Base-by-base conservation (phyloP, 2,888 invertebrate species). In the Trisateles emortualis region DNA sequence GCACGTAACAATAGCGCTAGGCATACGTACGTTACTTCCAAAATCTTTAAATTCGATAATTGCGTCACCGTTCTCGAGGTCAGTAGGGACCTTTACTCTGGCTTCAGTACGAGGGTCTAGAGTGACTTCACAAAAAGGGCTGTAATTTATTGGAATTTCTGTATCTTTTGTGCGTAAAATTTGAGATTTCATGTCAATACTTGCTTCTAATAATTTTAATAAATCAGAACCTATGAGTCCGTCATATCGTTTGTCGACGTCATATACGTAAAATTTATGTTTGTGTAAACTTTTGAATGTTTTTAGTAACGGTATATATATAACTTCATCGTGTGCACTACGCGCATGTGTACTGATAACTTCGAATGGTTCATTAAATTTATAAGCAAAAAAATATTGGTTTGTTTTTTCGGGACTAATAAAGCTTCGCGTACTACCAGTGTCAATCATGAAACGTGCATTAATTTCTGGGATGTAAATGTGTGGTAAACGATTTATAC, bases 221-320 rank as follows among this genome's bases (percentile, higher is more conserved):
- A 36, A 24, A 36, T 45, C 45, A 1, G 3, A 13, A 3, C 45
- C 45, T n/a, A 45, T 45, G 10, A 45, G 11, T 3, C 45, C 45
- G 9, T 45, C 26, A 6, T 45, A 45, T 6, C 1, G 2, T 6
- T 45, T 26, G 24, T 40, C 40, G 3, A 14, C 26, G 9, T 40
- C 14, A 40, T 26, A 40, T 40, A 40, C 9, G 13, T 26, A 40
- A 16, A 40, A 14, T 14, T 26, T 40, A 40, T 40, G n/a, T n/a
- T n/a, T n/a, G n/a, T n/a, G n/a, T n/a, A n/a, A n/a, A n/a, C n/a
- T n/a, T n/a, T n/a, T n/a, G n/a, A n/a, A n/a, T n/a, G n/a, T n/a
- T n/a, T n/a, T n/a, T n/a, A n/a, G n/a, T n/a, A n/a, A n/a, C n/a
- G n/a, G n/a, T n/a, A n/a, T n/a, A n/a, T n/a, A n/a, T n/a, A n/a